Conservation (phyloP, 2,797 vertebrate species). For the Meda fulgida region DNA sequence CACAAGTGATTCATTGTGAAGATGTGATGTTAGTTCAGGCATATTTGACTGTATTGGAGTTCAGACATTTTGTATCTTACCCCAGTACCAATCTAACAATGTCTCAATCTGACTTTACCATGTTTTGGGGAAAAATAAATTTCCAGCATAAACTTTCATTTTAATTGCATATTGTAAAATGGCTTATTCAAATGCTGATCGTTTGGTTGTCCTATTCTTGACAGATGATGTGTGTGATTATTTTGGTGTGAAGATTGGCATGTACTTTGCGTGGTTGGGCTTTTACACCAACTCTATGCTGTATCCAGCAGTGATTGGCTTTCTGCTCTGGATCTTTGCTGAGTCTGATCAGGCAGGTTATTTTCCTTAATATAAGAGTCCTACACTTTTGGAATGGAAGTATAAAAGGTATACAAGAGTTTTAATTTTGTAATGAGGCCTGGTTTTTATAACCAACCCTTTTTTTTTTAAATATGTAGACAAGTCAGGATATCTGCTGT, state of each 20-base stretch:
- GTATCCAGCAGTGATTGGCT: conserved; percentile 94
- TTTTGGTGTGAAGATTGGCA: conserved; percentile 96
- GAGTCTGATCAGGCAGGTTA: conserved; percentile 90
- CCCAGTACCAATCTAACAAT: neutral
- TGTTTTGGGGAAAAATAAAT: neutral
- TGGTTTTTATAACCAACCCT: neutral
- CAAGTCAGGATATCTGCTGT: conserved; percentile 94
- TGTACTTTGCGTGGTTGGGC: conserved; percentile 98
- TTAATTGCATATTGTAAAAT: neutral
- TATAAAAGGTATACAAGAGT: conserved; percentile 55
- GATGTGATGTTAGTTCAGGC: neutral
- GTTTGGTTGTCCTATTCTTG: conserved; percentile 7
- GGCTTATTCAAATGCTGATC: neutral
- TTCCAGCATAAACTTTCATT: neutral
- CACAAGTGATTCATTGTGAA: neutral
- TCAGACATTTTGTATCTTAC: neutral
- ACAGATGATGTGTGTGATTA: conserved; percentile 97
- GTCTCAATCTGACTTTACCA: neutral
- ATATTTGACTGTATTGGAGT: neutral
- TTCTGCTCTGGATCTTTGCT: conserved; percentile 92
- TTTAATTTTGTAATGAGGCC: neutral
- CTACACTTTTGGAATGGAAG: conserved; percentile 67
- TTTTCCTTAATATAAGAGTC: conserved; percentile 1
- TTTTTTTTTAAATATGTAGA: conserved; percentile 75
- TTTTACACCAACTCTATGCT: conserved; percentile 98